Evolutionary conservation across 2,888 invertebrate genomes (phyloP), one percentile per base, ranked within the genome.

Genomic region (Andrena hattorfiana): DNA sequence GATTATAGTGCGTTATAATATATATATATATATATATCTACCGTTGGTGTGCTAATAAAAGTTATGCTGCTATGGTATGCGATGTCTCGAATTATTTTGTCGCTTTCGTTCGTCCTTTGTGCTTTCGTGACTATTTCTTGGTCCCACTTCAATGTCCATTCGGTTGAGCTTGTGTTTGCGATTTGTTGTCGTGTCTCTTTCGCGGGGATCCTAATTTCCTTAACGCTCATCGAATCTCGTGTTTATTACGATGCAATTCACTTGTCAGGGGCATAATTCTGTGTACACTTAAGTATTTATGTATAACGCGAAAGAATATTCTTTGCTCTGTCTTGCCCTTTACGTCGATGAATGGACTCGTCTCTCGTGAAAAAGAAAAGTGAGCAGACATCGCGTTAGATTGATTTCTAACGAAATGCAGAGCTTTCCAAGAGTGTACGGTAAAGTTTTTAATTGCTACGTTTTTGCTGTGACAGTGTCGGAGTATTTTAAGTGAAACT

Each of bases 1-100:
- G 89, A 90, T 90, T 91, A 90, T 92, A 92, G 91, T 92, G 92
- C 91, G 91, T 93, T 91, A 92, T 92, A 85, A 87, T 84, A 56
- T 56, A 87, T 84, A 56, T 56, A 54, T 54, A 54, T 54, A 56
- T 51, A 51, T 20, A 51, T 51, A 56, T 23, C 20, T 56, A 88
- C 87, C 89, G 88, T 93, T 92, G 87, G 92, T 93, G 92, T 93
- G 92, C 92, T 91, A 94, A 94, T 94, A 94, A 94, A 94, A 91
- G 92, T 93, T 92, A 90, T 93, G 92, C 92, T 92, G 91, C 90
- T 93, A 86, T 90, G 42, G 91, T 93, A 92, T 90, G 92, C 90
- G 87, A 90, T 91, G 93, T 92, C 92, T 93, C 91, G 88, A 92
- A 93, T 93, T 93, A 93, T 93, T 93, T 91, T 92, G 90, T 89